A percentile compares a stretch with the other conserved stretches of the same genome.
Evolutionary conservation across 2,888 invertebrate species (phyloP).

Genomic region (Notocelia uddmanniana): DNA sequence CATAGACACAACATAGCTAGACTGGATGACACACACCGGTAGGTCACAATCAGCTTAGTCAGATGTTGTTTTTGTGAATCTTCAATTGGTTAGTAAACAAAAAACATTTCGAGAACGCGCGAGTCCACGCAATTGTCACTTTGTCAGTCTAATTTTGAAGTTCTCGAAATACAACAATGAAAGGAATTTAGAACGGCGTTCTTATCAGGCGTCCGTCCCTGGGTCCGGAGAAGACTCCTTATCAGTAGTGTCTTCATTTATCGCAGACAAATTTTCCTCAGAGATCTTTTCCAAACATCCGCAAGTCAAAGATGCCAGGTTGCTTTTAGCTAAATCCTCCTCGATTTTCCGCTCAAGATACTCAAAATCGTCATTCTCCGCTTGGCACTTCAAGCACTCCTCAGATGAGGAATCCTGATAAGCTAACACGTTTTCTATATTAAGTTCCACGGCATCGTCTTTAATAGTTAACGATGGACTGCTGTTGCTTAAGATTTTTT

Average conservation of each 20-base stretch:
- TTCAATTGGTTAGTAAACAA: constrained; percentile 1
- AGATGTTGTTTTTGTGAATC: background rate
- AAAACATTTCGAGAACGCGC: constrained; percentile 11
- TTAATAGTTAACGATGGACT: constrained; percentile 67
- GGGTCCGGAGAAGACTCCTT: constrained; percentile 57
- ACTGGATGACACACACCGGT: background rate
- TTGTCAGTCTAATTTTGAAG: constrained; percentile 1
- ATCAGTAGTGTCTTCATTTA: constrained; percentile 64
- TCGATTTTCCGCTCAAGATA: constrained; percentile 73
- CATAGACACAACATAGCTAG: background rate
- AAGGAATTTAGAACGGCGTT: background rate
- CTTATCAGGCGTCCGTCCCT: constrained; percentile 37
- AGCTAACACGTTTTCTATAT: constrained; percentile 74
- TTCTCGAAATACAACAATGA: constrained; percentile 1
- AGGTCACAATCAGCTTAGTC: background rate
- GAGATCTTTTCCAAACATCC: constrained; percentile 76
- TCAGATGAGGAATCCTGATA: constrained; percentile 82
- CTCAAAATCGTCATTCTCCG: constrained; percentile 75
- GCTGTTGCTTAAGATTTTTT: constrained; percentile 70
- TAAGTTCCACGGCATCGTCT: constrained; percentile 70
- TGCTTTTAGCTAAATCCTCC: constrained; percentile 64
- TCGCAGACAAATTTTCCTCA: constrained; percentile 72
- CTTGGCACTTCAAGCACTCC: constrained; percentile 71
- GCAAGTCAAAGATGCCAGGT: constrained; percentile 58
- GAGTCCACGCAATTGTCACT: constrained; percentile 23